Evolutionary conservation across 2,113 vertebrate species (phyloP).

Genomic region (Ceyx margarethae): DNA sequence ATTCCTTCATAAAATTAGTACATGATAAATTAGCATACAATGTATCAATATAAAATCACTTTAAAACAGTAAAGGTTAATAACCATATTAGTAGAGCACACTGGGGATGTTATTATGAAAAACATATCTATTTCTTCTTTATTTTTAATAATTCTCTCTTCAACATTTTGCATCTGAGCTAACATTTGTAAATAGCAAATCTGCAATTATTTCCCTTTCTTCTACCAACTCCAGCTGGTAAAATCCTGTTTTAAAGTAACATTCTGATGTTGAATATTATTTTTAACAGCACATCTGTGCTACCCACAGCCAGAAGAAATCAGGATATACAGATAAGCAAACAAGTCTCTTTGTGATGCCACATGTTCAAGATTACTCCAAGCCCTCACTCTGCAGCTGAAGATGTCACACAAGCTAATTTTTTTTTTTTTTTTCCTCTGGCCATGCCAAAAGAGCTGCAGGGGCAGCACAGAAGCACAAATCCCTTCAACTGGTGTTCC

Average conservation of each 20-base stretch:
- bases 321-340: neutral
- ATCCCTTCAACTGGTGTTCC: slow-evolving; percentile 4
- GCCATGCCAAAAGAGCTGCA: neutral
- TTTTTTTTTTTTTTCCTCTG: neutral
- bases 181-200: neutral
- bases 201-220: neutral
- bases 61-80: neutral
- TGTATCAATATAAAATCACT: neutral
- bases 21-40: neutral
- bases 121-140: neutral
- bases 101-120: neutral
- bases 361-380: slow-evolving; percentile 5
- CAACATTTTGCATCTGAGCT: neutral
- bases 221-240: neutral
- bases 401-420: neutral
- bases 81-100: neutral
- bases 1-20: neutral
- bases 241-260: neutral
- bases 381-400: neutral
- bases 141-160: neutral
- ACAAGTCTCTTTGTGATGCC: neutral
- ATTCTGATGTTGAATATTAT: neutral
- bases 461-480: neutral
- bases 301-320: slow-evolving; percentile 2
- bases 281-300: neutral